A percentile compares a stretch with the other conserved stretches of the same genome.
Evolutionary conservation across 2,888 invertebrate species (phyloP).

Genomic region (Idaea straminata): DNA sequence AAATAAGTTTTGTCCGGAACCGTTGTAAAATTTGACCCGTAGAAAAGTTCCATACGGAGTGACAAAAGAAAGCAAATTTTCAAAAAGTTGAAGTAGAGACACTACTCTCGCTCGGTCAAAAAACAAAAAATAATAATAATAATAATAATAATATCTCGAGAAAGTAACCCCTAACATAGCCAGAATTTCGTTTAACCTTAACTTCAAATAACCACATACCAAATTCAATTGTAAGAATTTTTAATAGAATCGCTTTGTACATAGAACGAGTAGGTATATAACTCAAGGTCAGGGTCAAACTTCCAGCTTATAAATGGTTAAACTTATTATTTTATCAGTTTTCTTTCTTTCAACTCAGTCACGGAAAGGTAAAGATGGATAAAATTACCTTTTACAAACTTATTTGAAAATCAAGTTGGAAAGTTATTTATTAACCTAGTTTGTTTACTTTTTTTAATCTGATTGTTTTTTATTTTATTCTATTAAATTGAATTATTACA

Average conservation of each 20-base stretch:
- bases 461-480: no score
- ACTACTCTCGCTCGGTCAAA: no score
- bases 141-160: no score
- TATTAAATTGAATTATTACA: no score
- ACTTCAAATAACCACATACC: slow-evolving; percentile 1
- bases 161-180: neutral
- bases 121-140: no score
- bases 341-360: neutral
- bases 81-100: no score
- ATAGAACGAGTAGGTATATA: neutral
- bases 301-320: neutral
- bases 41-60: no score
- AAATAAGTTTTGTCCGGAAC: no score
- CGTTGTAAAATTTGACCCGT: no score
- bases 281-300: neutral
- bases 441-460: no score
- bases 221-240: neutral
- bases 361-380: neutral
- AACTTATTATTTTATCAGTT: neutral
- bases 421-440: no score
- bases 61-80: no score
- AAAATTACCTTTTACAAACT: neutral
- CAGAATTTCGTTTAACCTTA: slow-evolving; percentile 1
- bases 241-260: neutral
- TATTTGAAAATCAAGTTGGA: neutral